phyloP scores from a whole-genome alignment of 2,113 vertebrate species.

The Sapajus apella region DNA sequence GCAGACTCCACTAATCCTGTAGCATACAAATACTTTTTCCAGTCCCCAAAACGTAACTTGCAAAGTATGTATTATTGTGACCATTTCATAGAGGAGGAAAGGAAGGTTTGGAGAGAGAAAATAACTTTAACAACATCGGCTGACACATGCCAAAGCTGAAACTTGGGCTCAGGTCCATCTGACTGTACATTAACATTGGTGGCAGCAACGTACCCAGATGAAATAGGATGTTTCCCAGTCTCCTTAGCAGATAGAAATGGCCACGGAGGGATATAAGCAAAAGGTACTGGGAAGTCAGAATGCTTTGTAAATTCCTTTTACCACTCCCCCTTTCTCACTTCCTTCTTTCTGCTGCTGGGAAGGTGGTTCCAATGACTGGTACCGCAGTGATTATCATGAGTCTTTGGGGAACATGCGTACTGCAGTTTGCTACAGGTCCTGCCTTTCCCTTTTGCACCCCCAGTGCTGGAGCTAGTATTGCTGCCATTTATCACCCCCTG shows the following conservation, averaged over 20 bases:
- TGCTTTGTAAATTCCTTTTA: neutral
- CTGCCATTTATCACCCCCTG: neutral
- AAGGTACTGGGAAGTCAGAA: neutral
- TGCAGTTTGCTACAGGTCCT: too few relatives aligned
- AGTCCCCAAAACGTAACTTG: neutral
- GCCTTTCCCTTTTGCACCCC: neutral
- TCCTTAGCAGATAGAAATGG: neutral
- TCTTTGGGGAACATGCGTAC: neutral
- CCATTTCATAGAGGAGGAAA: neutral
- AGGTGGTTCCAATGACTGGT: neutral
- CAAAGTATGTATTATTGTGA: neutral
- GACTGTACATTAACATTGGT: neutral
- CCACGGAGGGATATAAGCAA: neutral
- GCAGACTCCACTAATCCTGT: neutral
- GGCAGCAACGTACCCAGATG: neutral
- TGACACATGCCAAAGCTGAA: neutral
- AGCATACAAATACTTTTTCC: neutral
- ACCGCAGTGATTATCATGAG: neutral
- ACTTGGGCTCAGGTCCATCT: neutral
- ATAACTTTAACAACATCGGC: neutral
- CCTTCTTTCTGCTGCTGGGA: neutral
- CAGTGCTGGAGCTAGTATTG: neutral
- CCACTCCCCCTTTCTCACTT: neutral
- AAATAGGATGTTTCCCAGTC: neutral
- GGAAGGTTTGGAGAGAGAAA: neutral